Evolutionary conservation across 2,797 vertebrate species (phyloP).

Genomic region (Cephalopachus bancanus): DNA sequence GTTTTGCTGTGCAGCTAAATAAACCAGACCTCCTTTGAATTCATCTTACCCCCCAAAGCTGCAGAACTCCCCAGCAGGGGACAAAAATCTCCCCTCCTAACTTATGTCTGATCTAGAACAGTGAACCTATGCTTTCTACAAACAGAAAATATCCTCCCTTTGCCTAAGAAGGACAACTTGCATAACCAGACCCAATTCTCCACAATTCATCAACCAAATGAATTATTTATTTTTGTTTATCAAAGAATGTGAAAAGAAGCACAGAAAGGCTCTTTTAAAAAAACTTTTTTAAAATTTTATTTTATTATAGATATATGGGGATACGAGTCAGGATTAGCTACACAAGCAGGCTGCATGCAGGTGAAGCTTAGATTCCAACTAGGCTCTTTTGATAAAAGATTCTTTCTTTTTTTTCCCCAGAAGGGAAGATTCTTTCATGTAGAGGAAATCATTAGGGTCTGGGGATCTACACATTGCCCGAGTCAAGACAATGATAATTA

Average conservation of each 20-base stretch:
- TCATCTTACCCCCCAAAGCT: background rate
- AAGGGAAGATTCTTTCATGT: background rate
- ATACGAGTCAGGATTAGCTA: too few species aligned
- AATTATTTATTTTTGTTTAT: background rate
- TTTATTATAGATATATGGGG: too few species aligned
- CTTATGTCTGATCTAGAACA: background rate
- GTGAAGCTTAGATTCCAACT: too few species aligned
- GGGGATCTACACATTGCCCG: background rate
- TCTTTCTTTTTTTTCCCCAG: too few species aligned
- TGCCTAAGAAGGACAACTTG: background rate
- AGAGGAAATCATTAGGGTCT: background rate
- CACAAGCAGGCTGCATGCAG: too few species aligned
- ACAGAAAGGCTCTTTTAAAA: background rate
- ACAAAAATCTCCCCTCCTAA: background rate
- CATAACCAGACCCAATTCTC: background rate
- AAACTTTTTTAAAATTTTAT: too few species aligned
- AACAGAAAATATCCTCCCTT: background rate
- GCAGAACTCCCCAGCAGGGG: background rate
- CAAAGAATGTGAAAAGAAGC: conserved; percentile 8
- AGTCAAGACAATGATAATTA: background rate
- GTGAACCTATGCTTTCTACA: conserved; percentile 3
- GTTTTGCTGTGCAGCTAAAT: background rate
- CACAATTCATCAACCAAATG: background rate
- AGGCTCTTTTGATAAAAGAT: too few species aligned
- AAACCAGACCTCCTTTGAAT: background rate